Percentiles rank a stretch among this genome's conserved stretches.
phyloP scores from a whole-genome alignment of 2,888 invertebrate species.

The Hydraecia micacea region DNA sequence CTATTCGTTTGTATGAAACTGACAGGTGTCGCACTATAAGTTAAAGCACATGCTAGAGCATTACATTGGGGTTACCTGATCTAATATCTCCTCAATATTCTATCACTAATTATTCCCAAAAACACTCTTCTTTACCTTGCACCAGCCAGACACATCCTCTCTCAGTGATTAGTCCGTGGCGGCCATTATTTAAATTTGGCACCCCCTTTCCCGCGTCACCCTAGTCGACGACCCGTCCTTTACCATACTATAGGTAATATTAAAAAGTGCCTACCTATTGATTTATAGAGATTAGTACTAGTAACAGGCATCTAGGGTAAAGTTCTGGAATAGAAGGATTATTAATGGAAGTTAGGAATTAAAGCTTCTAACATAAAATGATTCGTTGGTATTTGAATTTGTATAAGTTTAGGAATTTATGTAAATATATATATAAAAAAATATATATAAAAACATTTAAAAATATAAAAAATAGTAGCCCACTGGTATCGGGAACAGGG shows the following conservation, averaged over 20 bases:
- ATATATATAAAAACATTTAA: too few relatives aligned
- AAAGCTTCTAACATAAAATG: not conserved
- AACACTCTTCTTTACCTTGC: not conserved
- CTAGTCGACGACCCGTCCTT: slow-evolving; percentile 32
- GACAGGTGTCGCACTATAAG: not conserved
- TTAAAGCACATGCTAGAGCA: not conserved
- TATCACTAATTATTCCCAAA: not conserved
- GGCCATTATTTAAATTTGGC: slow-evolving; percentile 72
- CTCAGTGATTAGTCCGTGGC: slow-evolving; percentile 70
- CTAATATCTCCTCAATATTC: not conserved
- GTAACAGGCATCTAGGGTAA: slow-evolving; percentile 2
- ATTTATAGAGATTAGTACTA: slow-evolving; percentile 33
- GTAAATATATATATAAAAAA: too few relatives aligned
- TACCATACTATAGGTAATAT: slow-evolving; percentile 35
- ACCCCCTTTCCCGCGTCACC: not conserved
- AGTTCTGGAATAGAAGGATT: not conserved
- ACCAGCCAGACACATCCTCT: slow-evolving; percentile 59
- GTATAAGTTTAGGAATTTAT: not conserved
- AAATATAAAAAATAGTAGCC: too few relatives aligned
- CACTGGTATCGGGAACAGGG: too few relatives aligned
- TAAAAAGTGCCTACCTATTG: slow-evolving; percentile 43
- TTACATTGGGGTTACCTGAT: not conserved
- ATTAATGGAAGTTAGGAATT: not conserved
- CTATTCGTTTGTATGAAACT: too few relatives aligned
- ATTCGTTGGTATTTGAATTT: not conserved